phyloP scores from a whole-genome alignment of 2,113 vertebrate species.

The Panurus biarmicus region DNA sequence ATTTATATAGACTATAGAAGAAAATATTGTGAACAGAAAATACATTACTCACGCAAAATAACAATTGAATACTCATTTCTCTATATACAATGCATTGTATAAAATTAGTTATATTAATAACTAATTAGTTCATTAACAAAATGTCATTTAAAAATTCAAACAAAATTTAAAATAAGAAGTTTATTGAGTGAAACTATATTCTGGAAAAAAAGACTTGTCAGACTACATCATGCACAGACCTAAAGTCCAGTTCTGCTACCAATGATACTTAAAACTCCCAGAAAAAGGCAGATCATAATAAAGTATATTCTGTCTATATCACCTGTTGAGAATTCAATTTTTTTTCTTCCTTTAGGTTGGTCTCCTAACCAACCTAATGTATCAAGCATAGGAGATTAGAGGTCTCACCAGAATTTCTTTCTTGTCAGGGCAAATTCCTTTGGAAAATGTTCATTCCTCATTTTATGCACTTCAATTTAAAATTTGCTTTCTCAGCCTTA shows the following conservation, averaged over 20 bases:
- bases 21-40: not conserved
- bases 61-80: not conserved
- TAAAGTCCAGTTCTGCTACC: not conserved
- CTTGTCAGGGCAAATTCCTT: not conserved
- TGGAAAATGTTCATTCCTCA: not conserved
- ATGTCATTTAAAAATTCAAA: not conserved
- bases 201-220: not conserved
- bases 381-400: not conserved
- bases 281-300: not conserved
- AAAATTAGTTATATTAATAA: not conserved
- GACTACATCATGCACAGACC: not conserved
- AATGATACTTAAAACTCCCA: not conserved
- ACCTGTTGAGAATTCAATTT: not conserved
- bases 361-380: too few species aligned
- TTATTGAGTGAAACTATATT: not conserved
- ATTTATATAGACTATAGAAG: not conserved
- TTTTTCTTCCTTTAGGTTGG: not conserved
- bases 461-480: not conserved
- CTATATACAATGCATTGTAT: not conserved
- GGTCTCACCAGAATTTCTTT: not conserved
- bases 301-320: not conserved
- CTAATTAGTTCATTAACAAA: not conserved
- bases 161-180: not conserved
- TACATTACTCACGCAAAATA: not conserved
- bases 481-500: not conserved